These are phyloP conservation scores for Mus caroli DNA, from an alignment of 2,797 vertebrate genomes.

Conservation along the genomic window DNA sequence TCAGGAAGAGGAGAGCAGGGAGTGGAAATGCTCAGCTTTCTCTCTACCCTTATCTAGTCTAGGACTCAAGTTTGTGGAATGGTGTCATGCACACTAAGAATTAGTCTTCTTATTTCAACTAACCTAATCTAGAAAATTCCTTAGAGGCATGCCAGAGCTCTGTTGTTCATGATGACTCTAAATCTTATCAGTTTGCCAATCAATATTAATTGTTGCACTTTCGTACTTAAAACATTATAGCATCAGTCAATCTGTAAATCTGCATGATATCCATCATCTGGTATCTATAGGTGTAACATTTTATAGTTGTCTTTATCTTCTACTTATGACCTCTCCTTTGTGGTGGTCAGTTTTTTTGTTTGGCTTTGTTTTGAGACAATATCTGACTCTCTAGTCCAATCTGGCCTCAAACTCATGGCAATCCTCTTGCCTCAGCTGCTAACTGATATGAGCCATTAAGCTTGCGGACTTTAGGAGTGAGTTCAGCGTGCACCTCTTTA, in stretches of 20 bases:
- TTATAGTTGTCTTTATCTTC: constrained; percentile 51
- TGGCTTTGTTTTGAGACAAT: neutral
- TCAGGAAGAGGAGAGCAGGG: neutral
- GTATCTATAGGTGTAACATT: neutral
- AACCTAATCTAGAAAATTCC: neutral
- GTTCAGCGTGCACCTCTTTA: neutral
- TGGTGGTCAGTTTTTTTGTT: neutral
- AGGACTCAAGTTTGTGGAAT: neutral
- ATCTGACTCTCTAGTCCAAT: neutral
- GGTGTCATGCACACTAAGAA: neutral
- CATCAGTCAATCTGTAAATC: neutral
- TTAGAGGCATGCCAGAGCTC: neutral
- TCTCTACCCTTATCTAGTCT: neutral
- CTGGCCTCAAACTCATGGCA: neutral
- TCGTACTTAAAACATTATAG: neutral
- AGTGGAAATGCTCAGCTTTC: neutral
- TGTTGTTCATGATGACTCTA: neutral
- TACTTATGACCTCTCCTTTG: neutral
- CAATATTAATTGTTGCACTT: neutral
- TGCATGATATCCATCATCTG: neutral
- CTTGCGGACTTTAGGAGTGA: neutral
- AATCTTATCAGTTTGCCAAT: neutral
- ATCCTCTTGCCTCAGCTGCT: neutral
- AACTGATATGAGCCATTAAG: no score
- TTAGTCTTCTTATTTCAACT: neutral